These are phyloP conservation scores for Drosophila arawakana DNA, from an alignment of 1,140 invertebrate genomes.

Conservation along the genomic window DNA sequence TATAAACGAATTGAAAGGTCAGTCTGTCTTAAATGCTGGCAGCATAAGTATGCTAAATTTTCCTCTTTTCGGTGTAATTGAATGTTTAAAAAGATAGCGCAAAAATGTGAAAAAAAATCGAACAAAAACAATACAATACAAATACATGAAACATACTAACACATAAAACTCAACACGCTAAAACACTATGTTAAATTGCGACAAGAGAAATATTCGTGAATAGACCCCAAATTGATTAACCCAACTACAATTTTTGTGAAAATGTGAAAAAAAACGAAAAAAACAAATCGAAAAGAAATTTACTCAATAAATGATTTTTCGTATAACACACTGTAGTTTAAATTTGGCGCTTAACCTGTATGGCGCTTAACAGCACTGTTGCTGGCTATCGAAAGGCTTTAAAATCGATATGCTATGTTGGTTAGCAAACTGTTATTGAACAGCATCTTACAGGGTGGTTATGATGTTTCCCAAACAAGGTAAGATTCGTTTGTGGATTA, in stretches of 20 bases:
- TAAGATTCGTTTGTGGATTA: no score
- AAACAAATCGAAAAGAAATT: slow-evolving; percentile 74
- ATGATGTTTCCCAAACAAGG: no score
- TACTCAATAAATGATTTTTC: slow-evolving; percentile 82
- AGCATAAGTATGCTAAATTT: slow-evolving; percentile 49
- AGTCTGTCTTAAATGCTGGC: slow-evolving; percentile 10
- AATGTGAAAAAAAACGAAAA: slow-evolving; percentile 72
- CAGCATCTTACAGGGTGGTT: background rate
- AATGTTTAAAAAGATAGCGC: slow-evolving; percentile 69
- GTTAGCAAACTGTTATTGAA: slow-evolving; percentile 1
- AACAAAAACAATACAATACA: slow-evolving; percentile 41
- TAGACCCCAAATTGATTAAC: slow-evolving; percentile 32
- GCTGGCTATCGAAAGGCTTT: no score
- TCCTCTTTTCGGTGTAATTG: slow-evolving; percentile 72
- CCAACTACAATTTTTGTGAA: slow-evolving; percentile 67
- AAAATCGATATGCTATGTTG: background rate
- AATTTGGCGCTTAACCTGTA: background rate
- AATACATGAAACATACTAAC: slow-evolving; percentile 25
- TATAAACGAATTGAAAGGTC: background rate
- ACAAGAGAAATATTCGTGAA: slow-evolving; percentile 23
- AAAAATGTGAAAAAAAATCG: slow-evolving; percentile 32
- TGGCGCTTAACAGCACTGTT: background rate
- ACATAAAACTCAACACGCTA: slow-evolving; percentile 19
- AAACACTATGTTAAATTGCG: slow-evolving; percentile 16
- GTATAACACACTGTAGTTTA: slow-evolving; percentile 48